phyloP scores from a whole-genome alignment of 2,888 invertebrate genomes.

The Proisotoma minuta region DNA sequence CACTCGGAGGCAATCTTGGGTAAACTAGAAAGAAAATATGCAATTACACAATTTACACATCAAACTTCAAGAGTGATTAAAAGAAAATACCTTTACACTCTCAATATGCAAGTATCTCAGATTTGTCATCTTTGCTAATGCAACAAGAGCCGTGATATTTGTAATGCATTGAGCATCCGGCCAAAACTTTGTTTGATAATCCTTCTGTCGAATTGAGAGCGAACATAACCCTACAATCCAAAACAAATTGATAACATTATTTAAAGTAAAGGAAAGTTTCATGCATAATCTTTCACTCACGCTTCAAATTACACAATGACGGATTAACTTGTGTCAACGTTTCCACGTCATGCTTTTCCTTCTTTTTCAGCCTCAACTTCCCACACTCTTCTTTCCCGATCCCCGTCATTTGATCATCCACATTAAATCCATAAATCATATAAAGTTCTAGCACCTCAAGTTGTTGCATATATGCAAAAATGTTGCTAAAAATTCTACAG shows the following conservation, averaged over 20 bases:
- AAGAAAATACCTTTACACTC: constrained; percentile 35
- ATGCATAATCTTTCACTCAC: constrained; percentile 24
- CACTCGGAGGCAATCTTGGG: constrained; percentile 32
- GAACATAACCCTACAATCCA: constrained; percentile 20
- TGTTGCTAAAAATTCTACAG: constrained; percentile 30
- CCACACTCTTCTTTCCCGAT: constrained; percentile 26
- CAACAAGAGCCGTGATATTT: constrained; percentile 30
- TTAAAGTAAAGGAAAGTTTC: neutral
- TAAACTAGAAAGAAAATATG: constrained; percentile 22
- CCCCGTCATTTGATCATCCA: constrained; percentile 39
- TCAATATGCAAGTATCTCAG: constrained; percentile 30
- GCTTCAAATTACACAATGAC: constrained; percentile 26
- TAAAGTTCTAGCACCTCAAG: constrained; percentile 31
- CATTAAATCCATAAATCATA: constrained; percentile 39
- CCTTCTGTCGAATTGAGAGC: constrained; percentile 33
- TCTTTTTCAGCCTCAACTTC: constrained; percentile 23
- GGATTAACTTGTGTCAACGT: constrained; percentile 13
- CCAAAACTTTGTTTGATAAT: constrained; percentile 38
- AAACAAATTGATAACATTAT: neutral
- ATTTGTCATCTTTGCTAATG: constrained; percentile 27
- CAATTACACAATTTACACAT: neutral
- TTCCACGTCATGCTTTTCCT: neutral
- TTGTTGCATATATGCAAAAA: constrained; percentile 33
- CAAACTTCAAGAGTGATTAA: neutral
- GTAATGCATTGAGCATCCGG: constrained; percentile 38